Evolutionary conservation across 2,797 vertebrate genomes (phyloP), one percentile per base, ranked within the genome.

Genomic region (Enteromius paludinosus): DNA sequence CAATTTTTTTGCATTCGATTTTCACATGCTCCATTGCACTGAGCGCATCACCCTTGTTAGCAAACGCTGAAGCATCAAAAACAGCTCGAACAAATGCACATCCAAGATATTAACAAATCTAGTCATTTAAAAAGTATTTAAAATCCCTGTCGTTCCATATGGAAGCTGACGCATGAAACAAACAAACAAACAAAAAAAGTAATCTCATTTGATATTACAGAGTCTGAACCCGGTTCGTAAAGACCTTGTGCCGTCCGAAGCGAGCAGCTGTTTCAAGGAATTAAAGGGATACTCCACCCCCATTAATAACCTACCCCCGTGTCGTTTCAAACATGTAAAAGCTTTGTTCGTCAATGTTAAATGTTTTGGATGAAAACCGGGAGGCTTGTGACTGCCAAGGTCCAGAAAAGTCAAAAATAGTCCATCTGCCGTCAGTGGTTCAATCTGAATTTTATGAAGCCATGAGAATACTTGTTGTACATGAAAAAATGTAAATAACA

Each of bases 71-170:
- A 87, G 65, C 83, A 79, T 83, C 56, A 75, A 76, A 83, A 85
- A 85, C 74, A 56, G 82, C 78, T 64, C 84, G 66, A 81, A 87
- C 81, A 86, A 86, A 82, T 74, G 68, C 77, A 79, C 78, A 78
- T 87, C 77, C 77, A 83, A 78, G 69, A 81, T 80, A 82, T 78
- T 70, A 74, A 83, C 76, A 54, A 38, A 76, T 85, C 75, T 72
- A 28, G 52, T 79, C 61, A 49, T 75, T 78, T 83, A 59, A 69
- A 62, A 82, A 75, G 73, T 79, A 61, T 87, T 85, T 69, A 59
- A 86, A 87, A 86, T 87, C 85, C 85, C 79, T 85, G 83, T 85
- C 79, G 56, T 86, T 85, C 86, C 85, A 75, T 83, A 66, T 75
- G 47, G 79, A 87, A 87, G 74, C 86, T 79, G 85, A 84, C 78